These are phyloP conservation scores for Tamandua tetradactyla DNA, from an alignment of 2,797 vertebrate genomes.

Conservation along the genomic window DNA sequence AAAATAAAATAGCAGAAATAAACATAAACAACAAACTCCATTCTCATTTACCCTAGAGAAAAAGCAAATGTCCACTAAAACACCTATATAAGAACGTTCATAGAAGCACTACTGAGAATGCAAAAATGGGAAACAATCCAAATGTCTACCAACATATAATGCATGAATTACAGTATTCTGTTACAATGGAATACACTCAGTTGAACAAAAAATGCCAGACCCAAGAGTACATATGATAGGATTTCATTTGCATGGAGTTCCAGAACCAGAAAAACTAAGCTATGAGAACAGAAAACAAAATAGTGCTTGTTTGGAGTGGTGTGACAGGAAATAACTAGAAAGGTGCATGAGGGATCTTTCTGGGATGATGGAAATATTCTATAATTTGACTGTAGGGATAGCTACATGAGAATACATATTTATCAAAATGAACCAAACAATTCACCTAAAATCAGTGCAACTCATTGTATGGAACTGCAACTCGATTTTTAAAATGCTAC, in stretches of 20 bases:
- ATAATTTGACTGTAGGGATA: not conserved
- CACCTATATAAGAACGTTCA: not conserved
- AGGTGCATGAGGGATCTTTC: not conserved
- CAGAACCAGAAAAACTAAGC: not conserved
- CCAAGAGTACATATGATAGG: not conserved
- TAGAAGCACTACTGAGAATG: not conserved
- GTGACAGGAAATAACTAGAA: not conserved
- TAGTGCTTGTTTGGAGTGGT: not conserved
- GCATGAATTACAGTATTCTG: not conserved
- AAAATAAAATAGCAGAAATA: not conserved
- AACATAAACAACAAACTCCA: not conserved
- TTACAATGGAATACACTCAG: not conserved
- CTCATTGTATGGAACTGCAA: not conserved
- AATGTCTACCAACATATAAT: not conserved
- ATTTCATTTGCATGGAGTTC: not conserved
- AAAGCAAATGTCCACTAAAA: not conserved
- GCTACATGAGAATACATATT: not conserved
- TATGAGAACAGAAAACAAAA: not conserved
- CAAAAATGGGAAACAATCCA: not conserved
- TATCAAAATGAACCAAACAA: not conserved
- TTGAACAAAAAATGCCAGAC: not conserved
- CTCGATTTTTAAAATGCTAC: not conserved
- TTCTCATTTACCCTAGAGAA: not conserved
- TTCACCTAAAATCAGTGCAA: not conserved
- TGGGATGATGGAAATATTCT: not conserved